Conservation (phyloP, 2,113 vertebrate species). For the Casuarius casuarius region DNA sequence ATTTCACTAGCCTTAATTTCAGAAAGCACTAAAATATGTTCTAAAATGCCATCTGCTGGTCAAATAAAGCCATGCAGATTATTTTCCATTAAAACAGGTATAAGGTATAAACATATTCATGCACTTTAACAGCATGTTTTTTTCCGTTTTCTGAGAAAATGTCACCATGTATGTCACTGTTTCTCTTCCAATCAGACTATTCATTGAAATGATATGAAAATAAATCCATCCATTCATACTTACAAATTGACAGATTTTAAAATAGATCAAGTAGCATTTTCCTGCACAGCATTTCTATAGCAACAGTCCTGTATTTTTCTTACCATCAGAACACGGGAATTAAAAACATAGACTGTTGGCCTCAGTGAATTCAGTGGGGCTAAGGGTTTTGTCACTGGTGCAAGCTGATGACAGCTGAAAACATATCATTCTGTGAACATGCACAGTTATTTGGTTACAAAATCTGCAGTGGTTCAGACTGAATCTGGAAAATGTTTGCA, state of each 20-base stretch:
- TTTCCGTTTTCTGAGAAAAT: background rate
- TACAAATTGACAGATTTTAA: background rate
- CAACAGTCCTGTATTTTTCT: background rate
- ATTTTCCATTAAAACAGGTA: background rate
- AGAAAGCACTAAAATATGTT: background rate
- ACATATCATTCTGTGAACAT: background rate
- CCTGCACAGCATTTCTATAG: background rate
- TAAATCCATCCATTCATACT: background rate
- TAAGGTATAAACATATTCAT: background rate
- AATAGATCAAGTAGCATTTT: background rate
- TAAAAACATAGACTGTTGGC: background rate
- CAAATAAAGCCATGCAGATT: background rate
- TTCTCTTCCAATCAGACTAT: background rate
- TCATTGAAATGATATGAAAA: background rate
- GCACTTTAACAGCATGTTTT: background rate
- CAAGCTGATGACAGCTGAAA: background rate
- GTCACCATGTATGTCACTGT: background rate
- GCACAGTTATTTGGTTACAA: background rate
- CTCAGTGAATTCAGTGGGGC: background rate
- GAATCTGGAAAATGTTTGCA: background rate
- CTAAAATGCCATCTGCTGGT: conserved; percentile 32
- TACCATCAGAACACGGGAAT: background rate
- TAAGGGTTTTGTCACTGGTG: background rate
- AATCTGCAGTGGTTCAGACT: background rate
- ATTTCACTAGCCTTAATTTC: background rate